phyloP scores from a whole-genome alignment of 2,888 invertebrate genomes.

The Cheilosia impressa region DNA sequence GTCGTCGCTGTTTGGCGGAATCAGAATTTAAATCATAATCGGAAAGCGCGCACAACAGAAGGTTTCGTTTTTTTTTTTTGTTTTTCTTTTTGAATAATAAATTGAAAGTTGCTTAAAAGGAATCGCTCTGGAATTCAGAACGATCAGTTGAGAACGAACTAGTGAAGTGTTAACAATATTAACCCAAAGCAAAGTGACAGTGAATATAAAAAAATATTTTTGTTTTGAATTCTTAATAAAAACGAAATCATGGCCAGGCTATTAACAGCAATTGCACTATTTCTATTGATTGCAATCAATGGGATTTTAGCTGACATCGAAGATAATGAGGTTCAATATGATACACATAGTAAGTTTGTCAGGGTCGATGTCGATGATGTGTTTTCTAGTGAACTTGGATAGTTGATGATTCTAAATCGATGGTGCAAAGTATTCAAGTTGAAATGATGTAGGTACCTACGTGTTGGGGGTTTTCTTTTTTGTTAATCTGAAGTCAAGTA shows the following conservation, averaged over 20 bases:
- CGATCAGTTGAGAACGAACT: constrained; percentile 79
- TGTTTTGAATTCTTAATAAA: constrained; percentile 9
- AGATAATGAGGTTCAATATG: constrained; percentile 80
- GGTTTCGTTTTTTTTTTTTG: constrained; percentile 20
- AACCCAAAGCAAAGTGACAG: constrained; percentile 31
- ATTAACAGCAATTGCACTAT: constrained; percentile 58
- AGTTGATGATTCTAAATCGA: constrained; percentile 47
- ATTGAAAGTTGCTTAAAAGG: constrained; percentile 78
- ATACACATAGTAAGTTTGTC: constrained; percentile 79
- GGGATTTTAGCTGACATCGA: constrained; percentile 78
- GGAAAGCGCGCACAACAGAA: constrained; percentile 60
- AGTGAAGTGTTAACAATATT: constrained; percentile 76
- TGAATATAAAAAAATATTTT: constrained; percentile 21
- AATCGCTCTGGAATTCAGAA: constrained; percentile 78
- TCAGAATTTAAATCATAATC: constrained; percentile 72
- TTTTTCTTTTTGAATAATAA: constrained; percentile 63
- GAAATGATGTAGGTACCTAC: neutral
- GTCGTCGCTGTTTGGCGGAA: constrained; percentile 44
- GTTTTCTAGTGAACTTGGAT: neutral
- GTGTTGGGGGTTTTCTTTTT: constrained; percentile 3
- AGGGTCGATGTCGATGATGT: constrained; percentile 28
- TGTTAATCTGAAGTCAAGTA: neutral
- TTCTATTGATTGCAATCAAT: constrained; percentile 73
- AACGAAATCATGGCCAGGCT: constrained; percentile 41
- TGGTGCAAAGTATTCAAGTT: constrained; percentile 27